phyloP scores from a whole-genome alignment of 2,113 vertebrate genomes.

The Pterocles orientalis region DNA sequence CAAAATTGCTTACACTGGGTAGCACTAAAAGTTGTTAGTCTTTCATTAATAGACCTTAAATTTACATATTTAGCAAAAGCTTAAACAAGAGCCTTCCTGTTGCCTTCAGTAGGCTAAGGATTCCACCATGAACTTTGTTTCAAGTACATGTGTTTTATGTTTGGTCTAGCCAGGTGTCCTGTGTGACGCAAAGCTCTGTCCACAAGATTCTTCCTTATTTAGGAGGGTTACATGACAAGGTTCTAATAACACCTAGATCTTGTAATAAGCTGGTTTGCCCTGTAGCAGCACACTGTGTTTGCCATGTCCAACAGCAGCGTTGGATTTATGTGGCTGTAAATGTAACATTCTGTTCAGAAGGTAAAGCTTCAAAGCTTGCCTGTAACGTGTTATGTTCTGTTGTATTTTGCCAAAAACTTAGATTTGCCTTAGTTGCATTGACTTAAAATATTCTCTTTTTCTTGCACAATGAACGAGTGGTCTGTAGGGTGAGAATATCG shows the following conservation, averaged over 20 bases:
- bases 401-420: background rate
- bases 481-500: background rate
- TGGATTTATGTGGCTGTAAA: background rate
- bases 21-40: background rate
- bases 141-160: fast-evolving
- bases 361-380: background rate
- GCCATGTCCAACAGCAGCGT: fast-evolving
- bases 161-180: background rate
- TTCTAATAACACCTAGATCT: background rate
- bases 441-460: background rate
- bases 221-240: background rate
- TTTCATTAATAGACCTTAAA: background rate
- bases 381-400: background rate
- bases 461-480: fast-evolving
- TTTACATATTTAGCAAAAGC: background rate
- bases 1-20: background rate
- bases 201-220: background rate
- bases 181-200: background rate
- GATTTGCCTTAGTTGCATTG: background rate
- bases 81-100: background rate
- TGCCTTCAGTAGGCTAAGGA: background rate
- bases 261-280: background rate
- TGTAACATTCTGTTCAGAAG: background rate
- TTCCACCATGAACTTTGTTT: background rate
- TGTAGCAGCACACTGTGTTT: background rate